Evolutionary conservation across 1,140 invertebrate species (phyloP).

Genomic region (Stenopsyche tienmushanensis): DNA sequence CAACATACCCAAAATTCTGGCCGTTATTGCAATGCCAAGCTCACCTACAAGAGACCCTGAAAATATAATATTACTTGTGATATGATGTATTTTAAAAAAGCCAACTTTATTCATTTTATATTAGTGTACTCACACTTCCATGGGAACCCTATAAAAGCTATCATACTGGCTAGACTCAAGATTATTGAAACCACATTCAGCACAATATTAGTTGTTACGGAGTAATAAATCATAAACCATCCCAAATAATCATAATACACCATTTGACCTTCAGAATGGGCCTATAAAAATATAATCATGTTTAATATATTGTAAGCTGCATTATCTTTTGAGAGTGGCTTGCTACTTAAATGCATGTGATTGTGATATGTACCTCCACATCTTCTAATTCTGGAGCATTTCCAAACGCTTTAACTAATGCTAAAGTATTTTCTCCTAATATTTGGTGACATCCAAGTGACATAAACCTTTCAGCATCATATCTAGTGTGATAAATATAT

Average conservation of each 20-base stretch:
- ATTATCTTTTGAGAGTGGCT: no score
- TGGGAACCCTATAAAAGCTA: conserved; percentile 4
- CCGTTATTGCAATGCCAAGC: not conserved
- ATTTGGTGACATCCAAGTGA: conserved; percentile 67
- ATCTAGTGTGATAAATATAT: conserved; percentile 76
- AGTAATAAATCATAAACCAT: conserved; percentile 45
- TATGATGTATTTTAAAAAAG: no score
- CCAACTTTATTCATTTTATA: no score
- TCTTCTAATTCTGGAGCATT: conserved; percentile 50
- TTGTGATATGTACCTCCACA: conserved; percentile 30
- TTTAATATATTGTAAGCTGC: no score
- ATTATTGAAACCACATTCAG: conserved; percentile 41
- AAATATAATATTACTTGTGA: no score
- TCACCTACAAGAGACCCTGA: not conserved
- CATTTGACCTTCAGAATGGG: conserved; percentile 13
- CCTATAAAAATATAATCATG: not conserved
- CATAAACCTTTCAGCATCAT: conserved; percentile 65
- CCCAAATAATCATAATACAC: conserved; percentile 50
- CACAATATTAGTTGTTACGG: conserved; percentile 37
- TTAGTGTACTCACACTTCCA: not conserved
- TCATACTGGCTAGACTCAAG: conserved; percentile 3
- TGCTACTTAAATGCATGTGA: not conserved
- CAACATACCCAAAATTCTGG: not conserved
- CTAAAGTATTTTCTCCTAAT: conserved; percentile 63
- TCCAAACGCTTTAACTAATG: conserved; percentile 55